Base-by-base conservation (phyloP, 2,888 invertebrate species). In the Hypercompe scribonia region DNA sequence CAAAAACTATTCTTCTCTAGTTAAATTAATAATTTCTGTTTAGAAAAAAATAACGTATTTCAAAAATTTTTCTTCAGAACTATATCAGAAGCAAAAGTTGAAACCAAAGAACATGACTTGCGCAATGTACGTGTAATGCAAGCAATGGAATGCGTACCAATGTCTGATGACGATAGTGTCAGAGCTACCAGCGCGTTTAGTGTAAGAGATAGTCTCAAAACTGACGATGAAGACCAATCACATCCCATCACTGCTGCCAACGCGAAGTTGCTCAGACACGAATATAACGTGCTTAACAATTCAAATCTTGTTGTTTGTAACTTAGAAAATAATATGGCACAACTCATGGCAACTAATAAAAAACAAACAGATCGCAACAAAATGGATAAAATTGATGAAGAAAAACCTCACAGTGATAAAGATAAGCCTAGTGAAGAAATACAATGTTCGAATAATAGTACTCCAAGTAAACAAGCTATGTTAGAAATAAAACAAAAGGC, bases 111-210 rank as follows among this genome's bases (percentile, higher is more conserved):
- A 72, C 95, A 95, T 80, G 94, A 95, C 76, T 84, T 95, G 46
- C 89, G 94, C 3, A 93, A 92, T 76, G 88, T 90, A 3, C 88
- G 91, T n/a, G 93, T 91, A 3, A 90, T 92, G 89, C 94, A 93
- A 81, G 93, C 91, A 0, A 88, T 92, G 85, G 96, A 96, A 77
- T 95, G 95, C 82, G 89, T 95, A 0, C 95, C 94, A 0, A 92
- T 96, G 81, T 96, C 96, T 0, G 96, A 96, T 72, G 96, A 96
- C 75, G 96, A 96, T 79, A 96, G 96, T 74, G 93, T 96, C 0
- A 83, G 96, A 80, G 96, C 96, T 0, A 95, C 94, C 0, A 96
- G 96, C 80, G 96, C 96, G 0, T 94, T 96, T 78, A 96, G 96
- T 79, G 93, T 95, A 0, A 85, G 96, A 77, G 96, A 96, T 77